phyloP scores from a whole-genome alignment of 2,113 vertebrate species.

The Zosterops japonicus region DNA sequence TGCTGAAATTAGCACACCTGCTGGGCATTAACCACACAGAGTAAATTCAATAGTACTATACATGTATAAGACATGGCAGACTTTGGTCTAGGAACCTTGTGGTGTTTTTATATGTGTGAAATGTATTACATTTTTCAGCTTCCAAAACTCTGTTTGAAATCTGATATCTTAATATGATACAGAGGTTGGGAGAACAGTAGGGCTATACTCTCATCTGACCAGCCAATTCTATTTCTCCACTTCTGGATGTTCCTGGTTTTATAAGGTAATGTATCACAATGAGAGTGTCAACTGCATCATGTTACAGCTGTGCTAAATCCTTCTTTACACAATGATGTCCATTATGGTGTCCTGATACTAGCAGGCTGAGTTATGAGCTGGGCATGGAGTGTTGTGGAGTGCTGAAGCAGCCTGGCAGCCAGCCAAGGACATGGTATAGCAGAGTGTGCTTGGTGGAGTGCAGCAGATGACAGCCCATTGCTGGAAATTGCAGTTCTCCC shows the following conservation, averaged over 20 bases:
- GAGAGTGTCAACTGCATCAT: slow-evolving; percentile 11
- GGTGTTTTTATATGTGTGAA: background rate
- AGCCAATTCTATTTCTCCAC: background rate
- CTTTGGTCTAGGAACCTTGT: background rate
- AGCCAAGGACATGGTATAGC: background rate
- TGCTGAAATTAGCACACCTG: slow-evolving; percentile 9
- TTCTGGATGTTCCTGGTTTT: slow-evolving; percentile 2
- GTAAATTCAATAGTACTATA: background rate
- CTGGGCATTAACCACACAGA: background rate
- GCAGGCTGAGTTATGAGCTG: slow-evolving; percentile 33
- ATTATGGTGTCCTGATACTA: slow-evolving; percentile 9
- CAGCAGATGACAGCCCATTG: slow-evolving; percentile 9
- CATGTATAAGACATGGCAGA: background rate
- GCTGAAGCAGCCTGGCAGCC: background rate
- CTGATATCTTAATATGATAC: background rate
- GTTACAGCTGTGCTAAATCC: slow-evolving; percentile 49
- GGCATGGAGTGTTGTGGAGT: background rate
- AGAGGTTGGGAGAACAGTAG: background rate
- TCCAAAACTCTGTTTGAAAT: slow-evolving; percentile 2
- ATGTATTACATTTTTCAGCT: background rate
- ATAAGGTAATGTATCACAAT: slow-evolving; percentile 23
- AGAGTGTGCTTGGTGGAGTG: slow-evolving; percentile 20
- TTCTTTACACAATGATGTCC: slow-evolving; percentile 42
- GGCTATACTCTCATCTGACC: background rate
- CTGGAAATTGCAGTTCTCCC: slow-evolving; percentile 20